Conservation (phyloP, 2,113 vertebrate species). For the Nycticebus coucang region DNA sequence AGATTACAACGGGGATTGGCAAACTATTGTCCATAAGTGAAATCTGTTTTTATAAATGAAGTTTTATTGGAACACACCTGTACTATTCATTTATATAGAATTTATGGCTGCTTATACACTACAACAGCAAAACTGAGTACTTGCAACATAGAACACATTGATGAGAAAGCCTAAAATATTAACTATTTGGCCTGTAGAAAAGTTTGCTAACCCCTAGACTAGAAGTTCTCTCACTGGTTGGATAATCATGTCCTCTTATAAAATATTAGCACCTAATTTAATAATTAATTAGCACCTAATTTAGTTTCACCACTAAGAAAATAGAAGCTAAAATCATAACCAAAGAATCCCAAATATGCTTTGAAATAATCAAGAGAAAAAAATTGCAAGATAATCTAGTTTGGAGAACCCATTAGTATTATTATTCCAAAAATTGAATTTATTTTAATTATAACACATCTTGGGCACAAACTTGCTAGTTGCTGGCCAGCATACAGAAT, state of each 20-base stretch:
- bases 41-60: not conserved
- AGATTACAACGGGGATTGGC: constrained; percentile 20
- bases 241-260: constrained; percentile 74
- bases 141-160: not conserved
- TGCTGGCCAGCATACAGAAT: not conserved
- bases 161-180: not conserved
- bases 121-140: not conserved
- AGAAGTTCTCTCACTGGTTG: constrained; percentile 75
- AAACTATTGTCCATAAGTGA: not conserved
- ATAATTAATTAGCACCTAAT: constrained; percentile 67
- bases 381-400: not conserved
- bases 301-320: constrained; percentile 79
- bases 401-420: not conserved
- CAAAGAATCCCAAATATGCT: not conserved
- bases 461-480: not conserved
- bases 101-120: not conserved
- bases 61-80: not conserved
- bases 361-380: constrained; percentile 24
- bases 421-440: not conserved
- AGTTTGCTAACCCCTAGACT: constrained; percentile 55
- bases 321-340: constrained; percentile 68
- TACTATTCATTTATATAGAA: not conserved
- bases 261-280: constrained; percentile 80
- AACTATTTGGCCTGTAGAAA: not conserved
- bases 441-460: not conserved